phyloP scores from a whole-genome alignment of 2,113 vertebrate species.

The Mirza zaza region DNA sequence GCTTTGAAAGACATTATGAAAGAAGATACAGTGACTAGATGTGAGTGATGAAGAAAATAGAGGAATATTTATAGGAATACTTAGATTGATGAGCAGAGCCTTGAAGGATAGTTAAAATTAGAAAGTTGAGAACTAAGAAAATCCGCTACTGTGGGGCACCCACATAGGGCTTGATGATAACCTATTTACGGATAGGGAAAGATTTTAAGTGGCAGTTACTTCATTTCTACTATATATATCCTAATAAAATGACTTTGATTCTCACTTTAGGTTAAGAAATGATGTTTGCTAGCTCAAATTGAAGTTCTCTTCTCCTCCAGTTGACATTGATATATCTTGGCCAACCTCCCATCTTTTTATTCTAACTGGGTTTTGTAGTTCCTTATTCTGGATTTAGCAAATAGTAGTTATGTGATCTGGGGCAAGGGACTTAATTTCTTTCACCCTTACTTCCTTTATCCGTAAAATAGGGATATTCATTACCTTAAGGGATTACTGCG shows the following conservation, averaged over 20 bases:
- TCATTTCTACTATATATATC: not conserved
- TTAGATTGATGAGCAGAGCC: not conserved
- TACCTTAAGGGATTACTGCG: not conserved
- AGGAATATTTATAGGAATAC: not conserved
- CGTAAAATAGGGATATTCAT: not conserved
- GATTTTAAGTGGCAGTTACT: not conserved
- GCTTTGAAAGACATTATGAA: conserved; percentile 3
- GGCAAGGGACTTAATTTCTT: not conserved
- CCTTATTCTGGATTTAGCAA: not conserved
- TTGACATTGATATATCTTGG: not conserved
- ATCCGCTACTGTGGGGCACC: not conserved
- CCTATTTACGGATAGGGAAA: not conserved
- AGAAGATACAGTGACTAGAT: not conserved
- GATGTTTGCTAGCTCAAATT: not conserved
- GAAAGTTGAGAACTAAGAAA: not conserved
- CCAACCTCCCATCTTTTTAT: not conserved
- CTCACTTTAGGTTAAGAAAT: not conserved
- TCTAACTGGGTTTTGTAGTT: not conserved
- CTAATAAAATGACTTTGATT: not conserved
- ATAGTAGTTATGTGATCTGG: not conserved
- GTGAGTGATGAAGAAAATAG: not conserved
- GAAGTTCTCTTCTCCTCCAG: not conserved
- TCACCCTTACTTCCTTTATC: not conserved
- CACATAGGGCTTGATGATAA: not conserved
- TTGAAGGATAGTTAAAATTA: not conserved